Evolutionary conservation across 2,888 invertebrate genomes (phyloP).

Genomic region (Mesorhabditis sp.): DNA sequence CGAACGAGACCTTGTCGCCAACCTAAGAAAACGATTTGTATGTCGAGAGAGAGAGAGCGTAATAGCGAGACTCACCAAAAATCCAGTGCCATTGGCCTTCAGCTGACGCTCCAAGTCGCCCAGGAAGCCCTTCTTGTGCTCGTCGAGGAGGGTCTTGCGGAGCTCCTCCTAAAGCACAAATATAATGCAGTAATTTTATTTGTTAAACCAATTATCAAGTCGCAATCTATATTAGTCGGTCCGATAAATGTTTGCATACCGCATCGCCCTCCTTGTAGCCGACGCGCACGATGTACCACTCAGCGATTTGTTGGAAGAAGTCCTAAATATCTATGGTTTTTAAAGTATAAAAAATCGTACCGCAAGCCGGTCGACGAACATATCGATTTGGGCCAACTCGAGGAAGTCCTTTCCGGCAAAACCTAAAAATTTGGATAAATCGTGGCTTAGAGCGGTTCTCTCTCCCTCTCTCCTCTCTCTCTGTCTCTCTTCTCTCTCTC

Average conservation of each 20-base stretch:
- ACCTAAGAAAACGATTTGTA: not conserved
- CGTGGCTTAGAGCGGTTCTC: too few species aligned
- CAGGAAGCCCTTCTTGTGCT: not conserved
- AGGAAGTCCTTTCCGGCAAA: not conserved
- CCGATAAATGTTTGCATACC: not conserved
- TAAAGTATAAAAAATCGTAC: not conserved
- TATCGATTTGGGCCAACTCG: not conserved
- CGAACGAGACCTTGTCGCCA: not conserved
- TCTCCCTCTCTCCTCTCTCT: too few species aligned
- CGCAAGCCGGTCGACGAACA: not conserved
- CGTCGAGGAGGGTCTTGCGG: not conserved
- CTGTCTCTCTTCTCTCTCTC: too few species aligned
- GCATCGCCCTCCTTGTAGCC: not conserved
- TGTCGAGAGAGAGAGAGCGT: too few species aligned
- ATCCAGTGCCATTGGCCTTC: not conserved
- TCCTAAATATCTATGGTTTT: conserved; percentile 1
- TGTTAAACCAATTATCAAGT: not conserved
- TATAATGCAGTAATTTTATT: not conserved
- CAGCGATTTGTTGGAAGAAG: not conserved
- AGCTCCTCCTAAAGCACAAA: not conserved
- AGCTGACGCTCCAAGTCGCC: not conserved
- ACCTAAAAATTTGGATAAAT: not conserved
- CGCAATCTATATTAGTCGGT: not conserved
- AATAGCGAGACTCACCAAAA: not conserved
- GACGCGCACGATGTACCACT: not conserved